Evolutionary conservation across 2,888 invertebrate species (phyloP), one percentile per base, ranked within the genome.

Genomic region (Cryptus armator): DNA sequence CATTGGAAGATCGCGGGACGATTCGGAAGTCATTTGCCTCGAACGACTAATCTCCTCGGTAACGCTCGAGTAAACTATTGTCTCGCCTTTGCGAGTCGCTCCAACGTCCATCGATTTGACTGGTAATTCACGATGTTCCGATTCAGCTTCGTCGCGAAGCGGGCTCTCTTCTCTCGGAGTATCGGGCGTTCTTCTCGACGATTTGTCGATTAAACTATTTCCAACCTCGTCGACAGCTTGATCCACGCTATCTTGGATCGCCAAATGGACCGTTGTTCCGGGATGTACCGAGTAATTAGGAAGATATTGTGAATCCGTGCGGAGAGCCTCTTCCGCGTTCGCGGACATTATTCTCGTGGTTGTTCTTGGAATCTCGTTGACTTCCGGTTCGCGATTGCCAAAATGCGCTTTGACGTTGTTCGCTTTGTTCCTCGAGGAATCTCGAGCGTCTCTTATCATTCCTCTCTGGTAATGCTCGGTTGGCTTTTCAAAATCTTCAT

Each of bases 1-100:
- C 16, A 56, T 67, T 62, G 82, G 37, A 7, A 77, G 51, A 43
- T 72, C 72, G 53, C 37, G 29, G 5, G 83, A 72, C 43, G 76
- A 48, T 77, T 80, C 56, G 19, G 48, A 62, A 68, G 82, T 85
- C 16, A 82, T 80, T 85, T 82, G 82, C 51, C 68, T 74, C 44
- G 76, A 53, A 32, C 67, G 64, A 12, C 43, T 43, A 19, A 74
- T 74, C 76, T 80, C 77, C 80, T 83, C 85, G 53, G 67, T 79
- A 0, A 72, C 71, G n/a, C 66, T 46, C 43, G 59, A 71, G 51
- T 76, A 43, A n/a, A 9, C 10, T 0, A 29, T 14, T 19, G 56
- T 82, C 46, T 76, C 67, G 10, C 48, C 43, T 76, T 71, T 72
- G 43, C 74, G 70, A 51, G 46, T 19, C 70, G 56, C 53, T 19